Base-by-base conservation (phyloP, 2,888 invertebrate genomes). In the Agonopterix arenella region DNA sequence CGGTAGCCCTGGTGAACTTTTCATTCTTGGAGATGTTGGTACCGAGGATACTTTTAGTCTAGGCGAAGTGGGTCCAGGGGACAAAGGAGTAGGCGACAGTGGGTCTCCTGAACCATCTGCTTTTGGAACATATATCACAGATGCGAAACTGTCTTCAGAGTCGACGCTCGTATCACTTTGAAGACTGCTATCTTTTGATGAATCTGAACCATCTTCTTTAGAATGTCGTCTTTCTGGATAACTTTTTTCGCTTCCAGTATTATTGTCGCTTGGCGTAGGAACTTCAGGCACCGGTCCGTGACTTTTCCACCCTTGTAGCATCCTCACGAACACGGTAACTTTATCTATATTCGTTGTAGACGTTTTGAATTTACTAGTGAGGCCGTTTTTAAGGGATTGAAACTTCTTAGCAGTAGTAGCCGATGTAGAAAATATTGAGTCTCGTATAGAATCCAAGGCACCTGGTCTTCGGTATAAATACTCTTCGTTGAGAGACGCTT, bases 101-200 rank as follows among this genome's bases (percentile, higher is more conserved):
- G 90, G 85, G 64, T 90, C 90, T 62, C 80, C 76, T 11, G 88
- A 81, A 43, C 91, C 91, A 63, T 95, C 95, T 47, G 95, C 93
- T 82, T 95, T 96, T 50, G 97, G 96, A 66, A 97, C 94, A 73
- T 94, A 97, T 69, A 97, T 97, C 45, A 97, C 97, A 56, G 97
- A 97, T 52, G 97, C 96, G 70, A 97, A 96, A 77, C 96, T 97
- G 70, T 97, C 97, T 76, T 97, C 97, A 1, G 96, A 96, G 76
- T 97, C 97, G 38, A 97, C 95, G 81, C 97, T 97, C 1, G 97
- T 97, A 72, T 97, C 97, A 76, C 97, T 97, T 80, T 97, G 97
- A 52, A 97, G 90, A 73, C 97, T 97, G 73, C 96, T 95, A 64
- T 96, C 96, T 80, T 96, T 96, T 2, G 95, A 95, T 5, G 95